Base-by-base conservation (phyloP, 2,113 vertebrate genomes). In the Helogale parvula region DNA sequence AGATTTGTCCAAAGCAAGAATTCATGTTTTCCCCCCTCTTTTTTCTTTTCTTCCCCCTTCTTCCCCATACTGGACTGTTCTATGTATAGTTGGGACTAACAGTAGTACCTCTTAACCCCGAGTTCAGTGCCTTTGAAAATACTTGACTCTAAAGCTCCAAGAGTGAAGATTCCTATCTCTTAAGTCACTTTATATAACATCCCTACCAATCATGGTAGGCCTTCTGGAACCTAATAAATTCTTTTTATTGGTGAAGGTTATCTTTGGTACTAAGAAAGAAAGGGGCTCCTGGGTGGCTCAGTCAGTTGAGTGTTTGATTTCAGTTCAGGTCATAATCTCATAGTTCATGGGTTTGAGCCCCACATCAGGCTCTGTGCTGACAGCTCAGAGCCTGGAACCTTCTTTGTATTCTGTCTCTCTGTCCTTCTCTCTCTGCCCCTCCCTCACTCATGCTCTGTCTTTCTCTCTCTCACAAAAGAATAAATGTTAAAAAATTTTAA, bases 231-330 rank as follows among this genome's bases (percentile, higher is more conserved):
- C 35, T 41, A 85, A 81, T 81, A n/a, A 69, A 82, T 71, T 41
- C 41, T n/a, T 96, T 71, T 93, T 52, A 71, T 72, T 80, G 27
- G 21, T 31, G n/a, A 47, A 95, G 77, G 71, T 92, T 54, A 69
- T 63, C 68, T 88, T 72, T 79, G 47, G 19, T 63, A 90, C 83
- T 79, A 94, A 82, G 54, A 94, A 89, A 88, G 65, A 86, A 87
- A 79, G 54, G 45, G 45, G 45, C 17, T 1, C 16, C 17, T 19
- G 54, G 17, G 54, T 57, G 54, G 54, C 54, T 57, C 54, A 57
- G 54, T 57, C 54, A 47, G 45, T 47, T 47, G 17, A 57, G 54
- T 19, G 54, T 21, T 17, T 7, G 17, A 57, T 16, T 57, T 57
- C 17, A 17, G 54, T 17, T 57, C 54, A 2, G 17, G 54, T 57